Percentiles rank a stretch among this genome's conserved stretches.
Conservation (phyloP, 2,888 invertebrate species). For the Zygaena filipendulae region DNA sequence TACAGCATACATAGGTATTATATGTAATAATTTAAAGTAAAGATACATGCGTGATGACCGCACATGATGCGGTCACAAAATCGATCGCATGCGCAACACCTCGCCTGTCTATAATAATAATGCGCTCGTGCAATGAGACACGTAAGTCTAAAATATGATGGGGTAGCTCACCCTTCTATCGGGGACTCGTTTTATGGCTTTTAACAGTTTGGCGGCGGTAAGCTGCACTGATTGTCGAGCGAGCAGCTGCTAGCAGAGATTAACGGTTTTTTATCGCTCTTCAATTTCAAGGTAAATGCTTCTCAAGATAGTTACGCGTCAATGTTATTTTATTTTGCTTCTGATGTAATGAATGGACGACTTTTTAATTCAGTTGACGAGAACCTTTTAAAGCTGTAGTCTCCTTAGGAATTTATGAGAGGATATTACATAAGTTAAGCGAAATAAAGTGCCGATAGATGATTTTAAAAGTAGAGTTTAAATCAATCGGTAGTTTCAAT, state of each 20-base stretch:
- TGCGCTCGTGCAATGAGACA: constrained; percentile 49
- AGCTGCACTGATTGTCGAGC: constrained; percentile 61
- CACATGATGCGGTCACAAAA: too few species aligned
- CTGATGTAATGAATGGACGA: constrained; percentile 1
- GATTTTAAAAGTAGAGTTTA: too few species aligned
- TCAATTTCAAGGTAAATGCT: constrained; percentile 30
- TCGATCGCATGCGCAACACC: constrained; percentile 30
- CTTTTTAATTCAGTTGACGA: too few species aligned
- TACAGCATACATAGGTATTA: too few species aligned
- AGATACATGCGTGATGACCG: too few species aligned
- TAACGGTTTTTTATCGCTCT: constrained; percentile 41
- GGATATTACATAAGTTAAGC: too few species aligned
- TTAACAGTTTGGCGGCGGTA: constrained; percentile 59
- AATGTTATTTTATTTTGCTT: constrained; percentile 1
- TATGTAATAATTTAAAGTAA: too few species aligned
- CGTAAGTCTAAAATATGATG: constrained; percentile 37
- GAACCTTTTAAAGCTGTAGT: too few species aligned
- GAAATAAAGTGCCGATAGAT: too few species aligned
- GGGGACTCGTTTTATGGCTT: constrained; percentile 64
- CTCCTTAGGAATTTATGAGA: too few species aligned
- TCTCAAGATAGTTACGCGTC: too few species aligned
- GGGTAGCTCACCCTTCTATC: constrained; percentile 60
- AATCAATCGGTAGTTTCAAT: too few species aligned
- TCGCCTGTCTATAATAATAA: constrained; percentile 53
- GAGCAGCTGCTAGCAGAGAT: constrained; percentile 56